These are phyloP conservation scores for Ennomos fuscantarius DNA, from an alignment of 2,888 invertebrate species.

Conservation along the genomic window DNA sequence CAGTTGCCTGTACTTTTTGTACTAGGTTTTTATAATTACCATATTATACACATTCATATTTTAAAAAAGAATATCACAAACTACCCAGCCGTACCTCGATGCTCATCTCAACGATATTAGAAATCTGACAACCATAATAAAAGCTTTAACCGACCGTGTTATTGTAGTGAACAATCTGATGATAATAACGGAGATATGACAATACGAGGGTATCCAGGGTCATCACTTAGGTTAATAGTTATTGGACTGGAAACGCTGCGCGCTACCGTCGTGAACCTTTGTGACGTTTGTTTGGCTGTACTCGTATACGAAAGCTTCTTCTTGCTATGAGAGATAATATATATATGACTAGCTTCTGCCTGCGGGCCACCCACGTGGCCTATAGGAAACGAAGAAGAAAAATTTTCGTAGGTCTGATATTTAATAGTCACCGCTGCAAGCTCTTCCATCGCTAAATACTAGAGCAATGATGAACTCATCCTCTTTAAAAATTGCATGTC, in stretches of 20 bases:
- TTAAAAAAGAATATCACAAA: background rate
- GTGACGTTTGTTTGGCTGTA: background rate
- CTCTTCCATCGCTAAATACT: too few species aligned
- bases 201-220: constrained; percentile 6
- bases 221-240: constrained; percentile 13
- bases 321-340: too few species aligned
- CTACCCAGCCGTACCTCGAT: background rate
- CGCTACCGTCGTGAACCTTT: constrained; percentile 9
- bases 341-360: too few species aligned
- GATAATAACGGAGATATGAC: constrained; percentile 16
- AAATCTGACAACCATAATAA: constrained; percentile 18
- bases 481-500: too few species aligned
- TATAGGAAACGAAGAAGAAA: too few species aligned
- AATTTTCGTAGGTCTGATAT: too few species aligned
- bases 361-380: too few species aligned
- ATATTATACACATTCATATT: too few species aligned
- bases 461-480: too few species aligned
- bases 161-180: constrained; percentile 13
- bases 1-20: too few species aligned
- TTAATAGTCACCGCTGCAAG: too few species aligned
- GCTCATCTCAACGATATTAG: constrained; percentile 9
- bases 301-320: background rate
- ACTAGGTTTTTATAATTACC: too few species aligned
- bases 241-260: background rate
- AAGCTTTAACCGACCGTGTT: constrained; percentile 4